phyloP scores from a whole-genome alignment of 2,797 vertebrate species.

The Aldrovandia affinis region DNA sequence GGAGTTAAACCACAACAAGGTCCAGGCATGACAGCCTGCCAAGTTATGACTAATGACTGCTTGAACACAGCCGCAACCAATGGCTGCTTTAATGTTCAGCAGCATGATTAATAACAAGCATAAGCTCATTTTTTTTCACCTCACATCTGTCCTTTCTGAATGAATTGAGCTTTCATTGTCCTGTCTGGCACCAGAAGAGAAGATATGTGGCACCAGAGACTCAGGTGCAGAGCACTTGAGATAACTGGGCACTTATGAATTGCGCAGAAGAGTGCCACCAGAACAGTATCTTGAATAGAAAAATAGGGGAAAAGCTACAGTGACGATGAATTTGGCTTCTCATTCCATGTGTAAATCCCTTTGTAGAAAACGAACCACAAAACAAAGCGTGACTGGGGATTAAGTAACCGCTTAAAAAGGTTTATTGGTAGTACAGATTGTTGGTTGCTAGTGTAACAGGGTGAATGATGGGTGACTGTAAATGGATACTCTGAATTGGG shows the following conservation, averaged over 20 bases:
- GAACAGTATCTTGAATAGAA: not conserved
- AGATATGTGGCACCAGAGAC: not conserved
- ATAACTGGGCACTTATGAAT: not conserved
- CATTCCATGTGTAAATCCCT: not conserved
- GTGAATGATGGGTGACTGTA: too few relatives aligned
- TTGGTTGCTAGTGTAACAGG: not conserved
- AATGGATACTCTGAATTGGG: too few relatives aligned
- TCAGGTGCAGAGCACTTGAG: not conserved
- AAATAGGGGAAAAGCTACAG: not conserved
- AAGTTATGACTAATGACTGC: constrained; percentile 47
- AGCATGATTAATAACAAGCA: constrained; percentile 53
- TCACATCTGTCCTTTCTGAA: constrained; percentile 34
- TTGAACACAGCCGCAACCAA: constrained; percentile 36
- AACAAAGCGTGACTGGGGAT: not conserved
- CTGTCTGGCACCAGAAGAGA: constrained; percentile 14
- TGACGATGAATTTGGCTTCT: not conserved
- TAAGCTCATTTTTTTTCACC: constrained; percentile 36
- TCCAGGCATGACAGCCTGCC: constrained; percentile 38
- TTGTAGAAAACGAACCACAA: not conserved
- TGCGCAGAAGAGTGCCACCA: not conserved
- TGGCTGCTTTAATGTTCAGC: constrained; percentile 49
- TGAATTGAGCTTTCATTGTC: not conserved
- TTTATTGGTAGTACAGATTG: not conserved
- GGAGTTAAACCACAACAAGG: not conserved
- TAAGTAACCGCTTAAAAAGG: not conserved